These are phyloP conservation scores for Chloroclysta siterata DNA, from an alignment of 2,888 invertebrate species.

Conservation along the genomic window DNA sequence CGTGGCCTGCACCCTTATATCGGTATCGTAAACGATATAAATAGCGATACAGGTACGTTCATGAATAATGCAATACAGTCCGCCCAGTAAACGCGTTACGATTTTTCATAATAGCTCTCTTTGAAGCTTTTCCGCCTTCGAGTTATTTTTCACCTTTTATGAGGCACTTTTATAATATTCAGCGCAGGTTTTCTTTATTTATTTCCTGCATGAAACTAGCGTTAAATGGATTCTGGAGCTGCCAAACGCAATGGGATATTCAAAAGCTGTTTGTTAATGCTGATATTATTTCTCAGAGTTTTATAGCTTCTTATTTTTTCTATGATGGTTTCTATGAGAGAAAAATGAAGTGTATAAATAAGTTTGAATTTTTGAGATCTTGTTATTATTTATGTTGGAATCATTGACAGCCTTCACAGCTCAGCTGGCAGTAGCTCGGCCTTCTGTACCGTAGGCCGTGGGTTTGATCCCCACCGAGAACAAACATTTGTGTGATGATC, in stretches of 20 bases:
- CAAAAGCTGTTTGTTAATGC: background rate
- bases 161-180: conserved; percentile 66
- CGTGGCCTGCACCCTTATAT: conserved; percentile 26
- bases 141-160: conserved; percentile 64
- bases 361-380: no score
- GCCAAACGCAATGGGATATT: conserved; percentile 10
- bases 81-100: conserved; percentile 82
- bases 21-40: conserved; percentile 45
- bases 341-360: no score
- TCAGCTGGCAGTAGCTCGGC: no score
- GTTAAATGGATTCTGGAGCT: conserved; percentile 13
- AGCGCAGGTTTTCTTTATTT: conserved; percentile 49
- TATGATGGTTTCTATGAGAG: background rate
- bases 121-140: conserved; percentile 64
- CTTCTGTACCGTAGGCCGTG: no score
- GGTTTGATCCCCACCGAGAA: no score
- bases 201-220: conserved; percentile 22
- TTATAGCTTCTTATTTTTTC: background rate
- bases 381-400: no score
- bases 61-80: conserved; percentile 79
- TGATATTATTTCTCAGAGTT: background rate
- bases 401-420: no score
- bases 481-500: no score
- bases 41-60: conserved; percentile 61
- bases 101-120: conserved; percentile 83